Evolutionary conservation across 2,888 invertebrate genomes (phyloP).

Genomic region (Amphipoea lucens): DNA sequence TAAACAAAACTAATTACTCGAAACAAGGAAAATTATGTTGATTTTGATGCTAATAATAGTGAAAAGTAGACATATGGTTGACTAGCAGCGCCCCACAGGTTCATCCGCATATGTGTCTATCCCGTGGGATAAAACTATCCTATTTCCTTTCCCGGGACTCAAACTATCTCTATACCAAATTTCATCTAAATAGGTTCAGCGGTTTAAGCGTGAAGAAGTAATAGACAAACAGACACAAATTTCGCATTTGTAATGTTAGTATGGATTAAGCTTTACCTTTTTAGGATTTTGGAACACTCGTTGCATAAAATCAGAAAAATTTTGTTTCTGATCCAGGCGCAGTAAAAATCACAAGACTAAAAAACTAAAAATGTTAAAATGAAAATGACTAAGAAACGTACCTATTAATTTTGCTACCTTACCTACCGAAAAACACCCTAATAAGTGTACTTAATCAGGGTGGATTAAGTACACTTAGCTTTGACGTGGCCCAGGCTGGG

Average conservation of each 20-base stretch:
- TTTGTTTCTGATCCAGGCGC: not conserved
- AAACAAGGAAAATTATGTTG: conserved; percentile 16
- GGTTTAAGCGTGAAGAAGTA: too few relatives aligned
- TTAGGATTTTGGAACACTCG: not conserved
- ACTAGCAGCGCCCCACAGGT: too few relatives aligned
- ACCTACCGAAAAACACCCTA: not conserved
- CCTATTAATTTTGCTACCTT: too few relatives aligned
- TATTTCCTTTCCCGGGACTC: too few relatives aligned
- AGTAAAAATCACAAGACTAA: not conserved
- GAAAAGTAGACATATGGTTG: conserved; percentile 1
- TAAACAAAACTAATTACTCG: conserved; percentile 36
- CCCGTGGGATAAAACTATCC: too few relatives aligned
- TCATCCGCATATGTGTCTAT: too few relatives aligned
- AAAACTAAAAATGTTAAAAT: not conserved
- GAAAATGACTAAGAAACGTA: not conserved
- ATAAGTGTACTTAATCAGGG: not conserved
- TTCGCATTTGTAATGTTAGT: too few relatives aligned
- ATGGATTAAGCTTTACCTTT: not conserved
- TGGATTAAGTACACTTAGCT: too few relatives aligned
- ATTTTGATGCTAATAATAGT: conserved; percentile 9
- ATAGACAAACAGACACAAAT: too few relatives aligned
- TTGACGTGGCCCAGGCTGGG: not conserved
- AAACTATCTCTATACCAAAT: too few relatives aligned
- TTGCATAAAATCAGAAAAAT: not conserved
- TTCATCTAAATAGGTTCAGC: too few relatives aligned